phyloP scores from a whole-genome alignment of 2,113 vertebrate genomes.

The Forbesichthys agassizii region DNA sequence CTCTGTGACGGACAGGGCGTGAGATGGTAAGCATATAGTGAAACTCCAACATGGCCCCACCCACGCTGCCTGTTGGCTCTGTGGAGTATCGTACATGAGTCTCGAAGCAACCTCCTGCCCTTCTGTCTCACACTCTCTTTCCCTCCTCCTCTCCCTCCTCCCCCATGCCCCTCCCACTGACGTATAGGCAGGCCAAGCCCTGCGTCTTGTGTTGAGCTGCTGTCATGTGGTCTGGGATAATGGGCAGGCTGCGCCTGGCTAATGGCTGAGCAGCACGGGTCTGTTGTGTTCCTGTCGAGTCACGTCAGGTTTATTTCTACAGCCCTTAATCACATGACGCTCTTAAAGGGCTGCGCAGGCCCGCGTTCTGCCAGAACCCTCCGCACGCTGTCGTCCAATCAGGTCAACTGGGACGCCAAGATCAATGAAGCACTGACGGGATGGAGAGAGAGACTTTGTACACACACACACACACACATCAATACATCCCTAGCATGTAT shows the following conservation, averaged over 20 bases:
- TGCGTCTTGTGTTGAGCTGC: constrained; percentile 61
- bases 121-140: constrained; percentile 33
- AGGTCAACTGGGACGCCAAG: constrained; percentile 57
- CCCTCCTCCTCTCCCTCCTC: constrained; percentile 34
- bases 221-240: constrained; percentile 65
- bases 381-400: background rate
- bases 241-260: constrained; percentile 54
- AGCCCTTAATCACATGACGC: too few species aligned
- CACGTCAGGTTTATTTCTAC: too few species aligned
- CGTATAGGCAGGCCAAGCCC: constrained; percentile 31
- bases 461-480: background rate
- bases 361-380: too few species aligned
- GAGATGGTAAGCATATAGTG: constrained; percentile 31
- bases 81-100: constrained; percentile 64
- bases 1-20: constrained; percentile 18
- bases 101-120: constrained; percentile 28
- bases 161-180: constrained; percentile 40
- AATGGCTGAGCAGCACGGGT: constrained; percentile 43
- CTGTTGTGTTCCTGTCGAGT: constrained; percentile 47
- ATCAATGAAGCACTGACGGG: constrained; percentile 50
- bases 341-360: too few species aligned
- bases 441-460: constrained; percentile 18
- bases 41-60: constrained; percentile 59
- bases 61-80: constrained; percentile 66
- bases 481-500: too few species aligned